A percentile compares a stretch with the other conserved stretches of the same genome.
Evolutionary conservation across 1,140 invertebrate genomes (phyloP).

Genomic region (Xylocopa sonorina): DNA sequence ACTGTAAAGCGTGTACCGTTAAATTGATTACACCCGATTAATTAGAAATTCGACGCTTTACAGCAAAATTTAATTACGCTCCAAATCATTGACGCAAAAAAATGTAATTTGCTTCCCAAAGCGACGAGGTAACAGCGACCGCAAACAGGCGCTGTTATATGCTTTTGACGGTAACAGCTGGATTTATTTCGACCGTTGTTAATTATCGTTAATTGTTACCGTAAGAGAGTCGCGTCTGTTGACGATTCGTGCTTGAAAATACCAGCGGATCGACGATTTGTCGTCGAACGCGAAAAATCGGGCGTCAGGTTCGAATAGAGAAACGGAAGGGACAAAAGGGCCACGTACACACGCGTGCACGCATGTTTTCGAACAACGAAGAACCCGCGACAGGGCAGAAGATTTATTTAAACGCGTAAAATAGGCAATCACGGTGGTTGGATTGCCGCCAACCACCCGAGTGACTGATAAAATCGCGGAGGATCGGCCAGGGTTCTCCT

Average conservation of each 20-base stretch:
- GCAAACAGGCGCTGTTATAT: too few relatives aligned
- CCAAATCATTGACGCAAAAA: too few relatives aligned
- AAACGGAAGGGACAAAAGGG: not conserved
- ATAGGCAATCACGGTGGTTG: slow-evolving; percentile 49
- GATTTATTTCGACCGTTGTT: not conserved
- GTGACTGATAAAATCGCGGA: slow-evolving; percentile 38
- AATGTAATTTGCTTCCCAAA: too few relatives aligned
- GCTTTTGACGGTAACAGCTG: not conserved
- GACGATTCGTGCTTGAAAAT: slow-evolving; percentile 20
- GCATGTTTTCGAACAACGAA: not conserved
- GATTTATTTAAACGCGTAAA: slow-evolving; percentile 50
- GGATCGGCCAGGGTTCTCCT: not conserved
- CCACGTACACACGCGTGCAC: too few relatives aligned
- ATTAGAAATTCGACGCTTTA: too few relatives aligned
- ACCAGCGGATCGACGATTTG: slow-evolving; percentile 32
- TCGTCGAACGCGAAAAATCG: not conserved
- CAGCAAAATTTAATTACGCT: too few relatives aligned
- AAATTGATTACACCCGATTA: too few relatives aligned
- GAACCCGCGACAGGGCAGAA: not conserved
- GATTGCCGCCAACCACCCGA: slow-evolving; percentile 33
- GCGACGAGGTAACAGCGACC: not conserved
- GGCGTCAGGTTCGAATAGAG: not conserved
- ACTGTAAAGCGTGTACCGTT: too few relatives aligned
- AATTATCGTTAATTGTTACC: slow-evolving; percentile 9
- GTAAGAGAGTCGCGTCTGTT: not conserved